phyloP scores from a whole-genome alignment of 2,113 vertebrate species.

The Amblyornis subalaris region DNA sequence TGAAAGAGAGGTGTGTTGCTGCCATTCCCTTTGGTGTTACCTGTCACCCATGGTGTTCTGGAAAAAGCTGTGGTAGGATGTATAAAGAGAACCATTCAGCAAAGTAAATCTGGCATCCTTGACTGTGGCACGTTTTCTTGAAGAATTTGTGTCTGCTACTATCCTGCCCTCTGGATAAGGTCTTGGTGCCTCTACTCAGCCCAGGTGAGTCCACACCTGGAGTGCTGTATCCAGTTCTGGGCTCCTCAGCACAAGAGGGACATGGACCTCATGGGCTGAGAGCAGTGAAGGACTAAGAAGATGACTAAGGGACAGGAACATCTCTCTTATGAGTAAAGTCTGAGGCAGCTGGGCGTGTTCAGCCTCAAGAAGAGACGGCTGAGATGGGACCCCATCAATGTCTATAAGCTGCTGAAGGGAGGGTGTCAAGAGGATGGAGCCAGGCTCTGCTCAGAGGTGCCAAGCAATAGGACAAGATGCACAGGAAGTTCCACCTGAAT shows the following conservation, averaged over 20 bases:
- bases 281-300: neutral
- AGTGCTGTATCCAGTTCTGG: neutral
- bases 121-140: neutral
- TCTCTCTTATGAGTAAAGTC: neutral
- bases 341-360: neutral
- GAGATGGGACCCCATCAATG: neutral
- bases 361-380: rapidly evolving
- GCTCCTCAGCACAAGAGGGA: neutral
- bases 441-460: neutral
- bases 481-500: neutral
- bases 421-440: neutral
- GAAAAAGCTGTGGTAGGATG: neutral
- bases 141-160: neutral
- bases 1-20: neutral
- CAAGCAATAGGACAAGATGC: neutral
- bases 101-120: neutral
- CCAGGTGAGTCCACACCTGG: no score
- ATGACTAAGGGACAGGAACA: neutral
- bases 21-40: neutral
- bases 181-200: neutral
- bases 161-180: neutral
- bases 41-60: neutral
- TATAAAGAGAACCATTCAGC: neutral
- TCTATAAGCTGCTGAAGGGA: neutral
- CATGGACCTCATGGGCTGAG: neutral